Base-by-base conservation (phyloP, 2,113 vertebrate species). In the Aptenodytes forsteri region DNA sequence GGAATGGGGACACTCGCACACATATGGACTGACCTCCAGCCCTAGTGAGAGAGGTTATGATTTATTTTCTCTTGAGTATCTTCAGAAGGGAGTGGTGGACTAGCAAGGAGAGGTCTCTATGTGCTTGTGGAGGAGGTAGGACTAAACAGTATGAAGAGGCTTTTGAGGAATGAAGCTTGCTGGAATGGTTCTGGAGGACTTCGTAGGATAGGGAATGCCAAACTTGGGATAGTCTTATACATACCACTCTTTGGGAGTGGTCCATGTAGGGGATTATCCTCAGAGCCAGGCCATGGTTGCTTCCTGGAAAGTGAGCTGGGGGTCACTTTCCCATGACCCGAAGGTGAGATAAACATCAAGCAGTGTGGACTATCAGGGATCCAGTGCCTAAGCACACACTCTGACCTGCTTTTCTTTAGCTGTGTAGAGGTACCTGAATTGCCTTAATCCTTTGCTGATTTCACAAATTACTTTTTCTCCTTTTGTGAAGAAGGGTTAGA, bases 391-490 rank as follows among this genome's bases (percentile, higher is more conserved):
- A 85, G 52, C 46, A 10, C 27, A 54, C 49, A 34, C 64, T 84
- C 49, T 79, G 52, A 69, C 46, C 44, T 85, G 16, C 34, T 69
- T 93, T 93, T 79, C 54, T 88, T 77, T 50, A 88, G 32, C 70
- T 85, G 47, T 44, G 11, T 82, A 61, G 44, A 75, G 9, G 73
- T 80, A 83, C 16, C 40, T 14, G 15, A 70, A 52, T 70, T 89
- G 59, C 64, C 65, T 93, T 88, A 96, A 92, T 90, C 67, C 32
- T 69, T 83, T 86, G 50, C 80, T 71, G 79, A 80, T 94, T 92
- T 89, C 7, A 50, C 69, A 50, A 92, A 80, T 90, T 92, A 78
- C 59, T 62, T 81, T 92, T 95, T 52, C 47, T 94, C 38, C 69
- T 93, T 38, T 92, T 82, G 20, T 79, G 71, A 47, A 86, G 64